Conservation (phyloP, 2,797 vertebrate genomes). For the Diplodus puntazzo region DNA sequence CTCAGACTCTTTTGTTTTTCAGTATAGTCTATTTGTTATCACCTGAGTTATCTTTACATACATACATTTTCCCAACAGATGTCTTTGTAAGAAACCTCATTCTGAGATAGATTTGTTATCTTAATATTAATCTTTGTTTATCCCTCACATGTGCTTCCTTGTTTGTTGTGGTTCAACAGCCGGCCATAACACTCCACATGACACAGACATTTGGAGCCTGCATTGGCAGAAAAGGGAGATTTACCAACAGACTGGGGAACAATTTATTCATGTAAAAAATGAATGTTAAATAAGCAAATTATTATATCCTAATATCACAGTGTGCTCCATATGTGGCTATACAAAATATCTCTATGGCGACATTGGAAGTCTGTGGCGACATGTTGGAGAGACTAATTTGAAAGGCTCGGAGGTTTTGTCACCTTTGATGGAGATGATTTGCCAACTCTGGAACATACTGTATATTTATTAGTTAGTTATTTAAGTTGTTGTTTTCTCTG, state of each 20-base stretch:
- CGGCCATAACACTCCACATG: no score
- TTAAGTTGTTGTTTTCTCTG: not conserved
- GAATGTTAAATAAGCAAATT: not conserved
- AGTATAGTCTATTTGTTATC: no score
- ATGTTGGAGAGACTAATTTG: not conserved
- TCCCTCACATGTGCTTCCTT: no score
- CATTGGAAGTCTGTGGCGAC: not conserved
- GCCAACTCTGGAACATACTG: not conserved
- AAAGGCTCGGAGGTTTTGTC: slow-evolving; percentile 3
- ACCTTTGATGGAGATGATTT: not conserved
- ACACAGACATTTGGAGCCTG: not conserved
- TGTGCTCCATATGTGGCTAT: not conserved
- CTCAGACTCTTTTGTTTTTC: no score
- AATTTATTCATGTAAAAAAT: not conserved
- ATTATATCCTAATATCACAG: not conserved
- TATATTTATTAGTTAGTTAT: not conserved
- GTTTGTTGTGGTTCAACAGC: no score
- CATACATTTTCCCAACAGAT: no score
- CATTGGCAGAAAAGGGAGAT: not conserved
- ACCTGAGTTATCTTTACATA: no score
- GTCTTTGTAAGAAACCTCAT: no score
- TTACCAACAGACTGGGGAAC: not conserved
- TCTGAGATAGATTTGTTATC: no score
- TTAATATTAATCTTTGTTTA: no score
- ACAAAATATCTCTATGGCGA: not conserved